Evolutionary conservation across 2,113 vertebrate genomes (phyloP).

Genomic region (Neolamprologus longior): DNA sequence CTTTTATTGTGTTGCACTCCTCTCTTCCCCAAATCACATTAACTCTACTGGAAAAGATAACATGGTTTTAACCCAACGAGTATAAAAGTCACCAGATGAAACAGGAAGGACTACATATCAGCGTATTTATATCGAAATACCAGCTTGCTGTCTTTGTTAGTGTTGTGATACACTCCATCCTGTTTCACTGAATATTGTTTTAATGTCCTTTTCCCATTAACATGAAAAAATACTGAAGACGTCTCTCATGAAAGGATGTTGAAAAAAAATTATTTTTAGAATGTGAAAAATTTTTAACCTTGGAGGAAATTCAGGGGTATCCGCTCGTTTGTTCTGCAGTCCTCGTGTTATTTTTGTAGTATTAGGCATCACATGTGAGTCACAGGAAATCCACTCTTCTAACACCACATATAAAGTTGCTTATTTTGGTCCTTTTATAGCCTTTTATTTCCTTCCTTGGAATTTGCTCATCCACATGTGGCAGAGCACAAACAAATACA

Average conservation of each 20-base stretch:
- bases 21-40: not conserved
- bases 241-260: not conserved
- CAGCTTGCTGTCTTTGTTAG: not conserved
- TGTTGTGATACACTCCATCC: not conserved
- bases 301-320: not conserved
- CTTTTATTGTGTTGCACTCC: not conserved
- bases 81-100: not conserved
- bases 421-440: constrained; percentile 49
- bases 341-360: not conserved
- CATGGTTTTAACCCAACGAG: not conserved
- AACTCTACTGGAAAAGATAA: not conserved
- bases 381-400: not conserved
- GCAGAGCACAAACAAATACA: not conserved
- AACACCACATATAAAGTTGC: not conserved
- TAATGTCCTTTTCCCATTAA: not conserved
- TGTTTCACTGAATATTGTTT: not conserved
- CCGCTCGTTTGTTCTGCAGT: not conserved
- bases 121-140: not conserved
- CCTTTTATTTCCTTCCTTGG: constrained; percentile 88
- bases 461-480: constrained; percentile 77
- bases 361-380: not conserved
- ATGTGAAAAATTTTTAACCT: not conserved
- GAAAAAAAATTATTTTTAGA: not conserved
- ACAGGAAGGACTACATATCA: not conserved
- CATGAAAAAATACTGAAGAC: not conserved